These are phyloP conservation scores for Arion vulgaris DNA, from an alignment of 1,140 invertebrate species.

Conservation along the genomic window DNA sequence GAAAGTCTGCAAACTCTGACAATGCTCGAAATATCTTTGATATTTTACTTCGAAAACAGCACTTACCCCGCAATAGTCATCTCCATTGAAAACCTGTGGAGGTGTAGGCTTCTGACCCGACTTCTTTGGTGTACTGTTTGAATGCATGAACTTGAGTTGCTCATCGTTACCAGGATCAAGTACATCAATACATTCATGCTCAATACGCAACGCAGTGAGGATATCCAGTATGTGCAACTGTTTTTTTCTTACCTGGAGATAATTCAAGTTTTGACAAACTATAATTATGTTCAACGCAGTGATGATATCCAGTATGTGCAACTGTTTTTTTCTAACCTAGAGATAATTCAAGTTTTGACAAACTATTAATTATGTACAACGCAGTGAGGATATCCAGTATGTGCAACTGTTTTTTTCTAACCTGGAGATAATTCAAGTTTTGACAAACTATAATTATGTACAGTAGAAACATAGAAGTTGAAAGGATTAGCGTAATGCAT, in stretches of 20 bases:
- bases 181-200: conserved; percentile 92
- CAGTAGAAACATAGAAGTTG: too few species aligned
- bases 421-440: conserved; percentile 77
- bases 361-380: too few species aligned
- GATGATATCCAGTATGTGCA: not conserved
- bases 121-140: conserved; percentile 80
- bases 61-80: conserved; percentile 91
- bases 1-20: too few species aligned
- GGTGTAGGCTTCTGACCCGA: conserved; percentile 85
- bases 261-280: conserved; percentile 14
- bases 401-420: conserved; percentile 93
- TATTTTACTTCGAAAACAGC: too few species aligned
- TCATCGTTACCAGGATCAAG: conserved; percentile 90
- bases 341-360: too few species aligned
- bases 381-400: conserved; percentile 93
- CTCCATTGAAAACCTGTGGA: conserved; percentile 94
- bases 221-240: conserved; percentile 93
- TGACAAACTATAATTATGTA: not conserved
- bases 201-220: conserved; percentile 89
- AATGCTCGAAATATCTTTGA: too few species aligned
- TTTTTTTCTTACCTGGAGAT: conserved; percentile 89
- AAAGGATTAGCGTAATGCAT: not conserved
- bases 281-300: not conserved
- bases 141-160: conserved; percentile 93
- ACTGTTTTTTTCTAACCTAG: conserved; percentile 68